Conservation (phyloP, 2,888 invertebrate genomes). For the Labia minor region DNA sequence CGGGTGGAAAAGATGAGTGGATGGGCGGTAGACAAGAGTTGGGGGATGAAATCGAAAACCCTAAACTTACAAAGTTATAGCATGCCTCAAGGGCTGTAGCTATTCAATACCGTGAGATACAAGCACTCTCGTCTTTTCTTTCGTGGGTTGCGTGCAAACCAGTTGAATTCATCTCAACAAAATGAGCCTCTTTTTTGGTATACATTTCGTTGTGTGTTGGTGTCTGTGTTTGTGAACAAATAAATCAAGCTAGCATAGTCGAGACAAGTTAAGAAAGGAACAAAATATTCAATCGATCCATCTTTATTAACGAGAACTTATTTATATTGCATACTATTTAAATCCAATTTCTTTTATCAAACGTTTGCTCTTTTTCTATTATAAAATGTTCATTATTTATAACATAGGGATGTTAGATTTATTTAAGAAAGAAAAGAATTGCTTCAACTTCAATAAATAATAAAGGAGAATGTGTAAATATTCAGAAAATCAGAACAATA, state of each 20-base stretch:
- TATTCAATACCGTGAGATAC: slow-evolving; percentile 13
- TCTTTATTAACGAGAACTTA: neutral
- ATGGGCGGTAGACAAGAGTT: neutral
- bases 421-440: too few species aligned
- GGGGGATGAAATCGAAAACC: slow-evolving; percentile 2
- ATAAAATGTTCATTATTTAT: too few species aligned
- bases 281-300: slow-evolving; percentile 4
- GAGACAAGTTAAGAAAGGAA: slow-evolving; percentile 13
- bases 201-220: neutral
- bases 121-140: neutral
- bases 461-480: too few species aligned
- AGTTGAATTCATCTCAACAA: neutral
- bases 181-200: too few species aligned
- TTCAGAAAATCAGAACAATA: too few species aligned
- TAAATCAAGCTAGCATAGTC: neutral
- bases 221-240: neutral
- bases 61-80: slow-evolving; percentile 13
- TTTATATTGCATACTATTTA: neutral
- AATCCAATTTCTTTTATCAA: too few species aligned
- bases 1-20: neutral
- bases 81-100: slow-evolving; percentile 6
- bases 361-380: too few species aligned
- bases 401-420: too few species aligned
- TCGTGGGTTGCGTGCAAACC: neutral
- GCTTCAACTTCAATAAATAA: too few species aligned